Evolutionary conservation across 2,797 vertebrate genomes (phyloP).

Genomic region (Falco rusticolus): DNA sequence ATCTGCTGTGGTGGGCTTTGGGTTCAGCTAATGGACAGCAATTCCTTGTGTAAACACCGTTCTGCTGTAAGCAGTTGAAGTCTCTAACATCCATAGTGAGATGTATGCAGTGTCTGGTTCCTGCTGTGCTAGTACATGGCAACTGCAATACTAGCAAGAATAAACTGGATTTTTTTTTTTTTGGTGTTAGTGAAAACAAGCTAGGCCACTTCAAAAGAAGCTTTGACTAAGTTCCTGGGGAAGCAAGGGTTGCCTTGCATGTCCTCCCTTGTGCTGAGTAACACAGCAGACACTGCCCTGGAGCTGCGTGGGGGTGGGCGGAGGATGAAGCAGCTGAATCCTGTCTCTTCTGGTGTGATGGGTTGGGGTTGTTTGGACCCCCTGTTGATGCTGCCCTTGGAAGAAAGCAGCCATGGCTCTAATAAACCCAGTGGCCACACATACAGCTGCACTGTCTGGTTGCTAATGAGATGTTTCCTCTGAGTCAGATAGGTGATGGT

Average conservation of each 20-base stretch:
- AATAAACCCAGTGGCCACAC: neutral
- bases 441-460: neutral
- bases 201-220: neutral
- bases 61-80: neutral
- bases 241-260: neutral
- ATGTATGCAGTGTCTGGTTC: neutral
- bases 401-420: neutral
- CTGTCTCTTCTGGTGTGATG: neutral
- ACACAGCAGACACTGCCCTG: neutral
- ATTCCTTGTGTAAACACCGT: neutral
- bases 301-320: neutral
- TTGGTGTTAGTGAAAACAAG: neutral
- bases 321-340: neutral
- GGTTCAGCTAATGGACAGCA: neutral
- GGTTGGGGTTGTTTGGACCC: neutral
- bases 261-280: neutral
- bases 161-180: neutral
- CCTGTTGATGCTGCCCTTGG: neutral
- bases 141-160: neutral
- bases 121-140: neutral
- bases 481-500: neutral
- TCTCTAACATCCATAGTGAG: neutral
- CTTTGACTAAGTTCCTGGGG: neutral
- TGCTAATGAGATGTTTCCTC: neutral
- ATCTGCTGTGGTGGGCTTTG: neutral